Base-by-base conservation (phyloP, 2,888 invertebrate genomes). In the Argyresthia albistria region DNA sequence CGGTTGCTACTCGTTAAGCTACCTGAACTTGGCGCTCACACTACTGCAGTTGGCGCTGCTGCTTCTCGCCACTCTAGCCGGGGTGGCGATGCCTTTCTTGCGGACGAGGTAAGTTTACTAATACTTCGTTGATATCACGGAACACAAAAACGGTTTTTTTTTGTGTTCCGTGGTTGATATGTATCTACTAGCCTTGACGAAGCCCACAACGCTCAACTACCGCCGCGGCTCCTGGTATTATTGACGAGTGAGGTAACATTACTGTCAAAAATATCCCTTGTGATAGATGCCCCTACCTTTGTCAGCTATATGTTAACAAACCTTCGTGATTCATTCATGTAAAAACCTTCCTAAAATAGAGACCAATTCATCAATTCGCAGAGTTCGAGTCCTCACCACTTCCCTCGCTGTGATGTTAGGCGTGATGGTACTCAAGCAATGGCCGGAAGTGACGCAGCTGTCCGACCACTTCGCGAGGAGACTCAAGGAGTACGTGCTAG, bases 61-160 rank as follows among this genome's bases (percentile, higher is more conserved):
- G 61, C 89, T 98, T 57, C 97, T 97, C 39, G 97, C 97, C 56
- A 98, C 97, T 7, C 93, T 95, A 56, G 97, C 97, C 59, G 97
- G 97, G 60, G 95, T 98, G 60, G 93, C 97, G 66, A 96, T 97
- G 93, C 98, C 98, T 57, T 98, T 98, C 88, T 90, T 98, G 59
- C 91, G 96, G 73, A 97, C 97, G 62, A 95, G 97, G 94, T 95
- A 73, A n/a, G n/a, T n/a, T n/a, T n/a, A 25, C 25, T n/a, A n/a
- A n/a, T n/a, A n/a, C n/a, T n/a, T n/a, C n/a, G n/a, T n/a, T n/a
- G n/a, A n/a, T n/a, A n/a, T n/a, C n/a, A n/a, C n/a, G n/a, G n/a
- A n/a, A n/a, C n/a, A n/a, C n/a, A n/a, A n/a, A n/a, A n/a, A n/a
- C n/a, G n/a, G n/a, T 4, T 2, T 6, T 2, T 6, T 6, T 25